phyloP scores from a whole-genome alignment of 2,888 invertebrate species.

The Sinelater perroti region DNA sequence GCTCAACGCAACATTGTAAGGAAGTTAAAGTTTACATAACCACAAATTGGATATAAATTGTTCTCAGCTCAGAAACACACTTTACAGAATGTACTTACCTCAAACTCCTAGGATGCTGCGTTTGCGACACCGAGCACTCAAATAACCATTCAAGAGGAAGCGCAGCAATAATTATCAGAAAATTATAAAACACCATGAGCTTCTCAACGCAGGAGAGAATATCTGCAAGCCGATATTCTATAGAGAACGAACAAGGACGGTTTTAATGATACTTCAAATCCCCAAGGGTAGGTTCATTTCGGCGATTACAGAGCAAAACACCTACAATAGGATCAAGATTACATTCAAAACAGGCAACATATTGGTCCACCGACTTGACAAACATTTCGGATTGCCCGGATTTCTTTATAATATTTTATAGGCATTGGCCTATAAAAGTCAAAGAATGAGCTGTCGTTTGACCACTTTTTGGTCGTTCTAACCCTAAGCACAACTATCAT shows the following conservation, averaged over 20 bases:
- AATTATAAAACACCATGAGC: background rate
- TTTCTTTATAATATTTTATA: background rate
- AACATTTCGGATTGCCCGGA: background rate
- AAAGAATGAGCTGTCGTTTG: background rate
- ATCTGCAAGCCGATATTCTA: background rate
- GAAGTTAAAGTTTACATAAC: background rate
- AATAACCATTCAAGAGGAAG: background rate
- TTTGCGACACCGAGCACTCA: background rate
- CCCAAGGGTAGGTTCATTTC: background rate
- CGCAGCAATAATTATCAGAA: background rate
- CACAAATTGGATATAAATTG: background rate
- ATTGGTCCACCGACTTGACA: too few species aligned
- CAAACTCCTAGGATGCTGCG: background rate
- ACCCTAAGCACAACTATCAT: background rate
- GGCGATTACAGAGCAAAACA: background rate
- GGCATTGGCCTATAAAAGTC: background rate
- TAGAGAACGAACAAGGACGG: background rate
- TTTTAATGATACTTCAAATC: background rate
- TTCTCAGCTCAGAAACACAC: background rate
- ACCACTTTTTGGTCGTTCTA: background rate
- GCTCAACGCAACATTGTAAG: background rate
- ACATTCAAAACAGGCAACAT: background rate
- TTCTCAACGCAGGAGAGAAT: background rate
- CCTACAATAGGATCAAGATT: background rate
- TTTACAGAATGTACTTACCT: background rate